Evolutionary conservation across 1,140 invertebrate species (phyloP).

Genomic region (Magallana ariakensis): DNA sequence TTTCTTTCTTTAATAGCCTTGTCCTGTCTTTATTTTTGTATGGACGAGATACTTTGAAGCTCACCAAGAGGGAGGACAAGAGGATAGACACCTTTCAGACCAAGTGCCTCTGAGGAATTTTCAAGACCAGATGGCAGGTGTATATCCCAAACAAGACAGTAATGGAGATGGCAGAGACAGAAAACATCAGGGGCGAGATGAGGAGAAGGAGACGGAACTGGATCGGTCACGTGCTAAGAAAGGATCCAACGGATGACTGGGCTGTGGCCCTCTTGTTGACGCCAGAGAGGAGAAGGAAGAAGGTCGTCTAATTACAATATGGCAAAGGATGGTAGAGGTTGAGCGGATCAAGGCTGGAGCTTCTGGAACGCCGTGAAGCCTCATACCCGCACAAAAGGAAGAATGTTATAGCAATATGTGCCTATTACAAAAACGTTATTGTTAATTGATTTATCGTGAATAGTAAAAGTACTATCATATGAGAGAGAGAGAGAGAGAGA

Average conservation of each 20-base stretch:
- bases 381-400: background rate
- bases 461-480: too few species aligned
- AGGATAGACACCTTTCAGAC: background rate
- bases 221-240: conserved; percentile 46
- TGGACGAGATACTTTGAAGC: background rate
- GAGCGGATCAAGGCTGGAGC: background rate
- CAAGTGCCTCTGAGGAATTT: background rate
- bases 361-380: background rate
- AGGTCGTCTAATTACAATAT: conserved; percentile 58
- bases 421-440: too few species aligned
- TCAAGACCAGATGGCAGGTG: conserved; percentile 21
- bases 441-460: too few species aligned
- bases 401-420: too few species aligned
- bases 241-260: background rate
- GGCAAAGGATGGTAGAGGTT: conserved; percentile 48
- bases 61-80: background rate
- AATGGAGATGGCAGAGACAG: background rate
- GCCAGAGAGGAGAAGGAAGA: conserved; percentile 72
- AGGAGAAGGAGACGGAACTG: conserved; percentile 19
- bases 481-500: too few species aligned
- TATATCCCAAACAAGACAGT: conserved; percentile 17
- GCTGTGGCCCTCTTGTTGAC: background rate
- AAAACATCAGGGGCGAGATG: conserved; percentile 12
- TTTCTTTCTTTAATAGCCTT: background rate
- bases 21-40: background rate